A percentile compares a stretch with the other conserved stretches of the same genome.
phyloP scores from a whole-genome alignment of 2,797 vertebrate species.

The Lepilemur ruficaudatus region DNA sequence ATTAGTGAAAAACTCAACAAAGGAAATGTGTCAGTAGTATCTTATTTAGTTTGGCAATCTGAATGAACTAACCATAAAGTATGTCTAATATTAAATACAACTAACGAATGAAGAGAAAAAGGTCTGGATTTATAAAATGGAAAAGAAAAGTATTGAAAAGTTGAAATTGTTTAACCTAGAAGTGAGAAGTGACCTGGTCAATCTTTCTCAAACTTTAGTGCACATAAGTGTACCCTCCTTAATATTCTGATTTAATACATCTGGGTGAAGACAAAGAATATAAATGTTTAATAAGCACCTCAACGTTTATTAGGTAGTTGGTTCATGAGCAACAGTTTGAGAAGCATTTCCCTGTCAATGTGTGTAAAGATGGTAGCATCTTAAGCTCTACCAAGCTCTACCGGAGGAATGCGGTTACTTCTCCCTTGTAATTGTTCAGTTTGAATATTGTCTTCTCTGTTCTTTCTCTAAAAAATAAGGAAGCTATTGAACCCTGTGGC shows the following conservation, averaged over 20 bases:
- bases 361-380: neutral
- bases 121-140: neutral
- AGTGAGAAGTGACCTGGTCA: neutral
- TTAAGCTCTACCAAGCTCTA: neutral
- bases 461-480: neutral
- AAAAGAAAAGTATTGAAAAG: neutral
- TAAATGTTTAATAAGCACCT: neutral
- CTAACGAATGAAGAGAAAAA: neutral
- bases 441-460: neutral
- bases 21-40: neutral
- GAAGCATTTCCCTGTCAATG: neutral
- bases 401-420: neutral
- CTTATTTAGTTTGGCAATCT: slow-evolving; percentile 21
- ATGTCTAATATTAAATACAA: neutral
- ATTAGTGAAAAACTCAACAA: neutral
- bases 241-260: neutral
- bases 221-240: neutral
- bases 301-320: neutral
- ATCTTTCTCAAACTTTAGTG: neutral
- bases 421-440: neutral
- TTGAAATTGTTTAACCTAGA: neutral
- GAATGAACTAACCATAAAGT: neutral
- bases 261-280: neutral
- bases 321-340: neutral
- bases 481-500: neutral